Evolutionary conservation across 2,888 invertebrate genomes (phyloP).

Genomic region (Drosophila meridionalis): DNA sequence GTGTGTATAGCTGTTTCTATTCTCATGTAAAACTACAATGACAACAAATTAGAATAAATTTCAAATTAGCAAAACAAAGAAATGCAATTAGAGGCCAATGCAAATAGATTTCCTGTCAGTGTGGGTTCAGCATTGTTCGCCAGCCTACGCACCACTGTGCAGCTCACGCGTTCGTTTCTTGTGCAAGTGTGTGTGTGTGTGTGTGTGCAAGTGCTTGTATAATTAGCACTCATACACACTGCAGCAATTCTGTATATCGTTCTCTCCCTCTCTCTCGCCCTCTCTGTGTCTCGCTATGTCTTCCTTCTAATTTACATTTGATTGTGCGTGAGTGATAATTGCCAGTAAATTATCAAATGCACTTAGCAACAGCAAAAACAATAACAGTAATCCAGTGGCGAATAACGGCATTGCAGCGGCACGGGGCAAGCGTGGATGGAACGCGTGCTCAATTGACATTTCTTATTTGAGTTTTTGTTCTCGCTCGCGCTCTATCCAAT

Average conservation of each 20-base stretch:
- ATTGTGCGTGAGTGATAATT: constrained; percentile 79
- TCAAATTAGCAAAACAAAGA: constrained; percentile 32
- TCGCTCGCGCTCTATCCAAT: constrained; percentile 28
- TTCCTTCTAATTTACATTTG: constrained; percentile 59
- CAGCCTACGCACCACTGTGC: constrained; percentile 58
- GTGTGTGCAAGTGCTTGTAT: constrained; percentile 53
- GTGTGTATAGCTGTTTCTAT: background rate
- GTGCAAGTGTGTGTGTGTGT: constrained; percentile 32
- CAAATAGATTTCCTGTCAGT: constrained; percentile 39
- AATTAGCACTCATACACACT: constrained; percentile 61
- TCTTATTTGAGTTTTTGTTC: constrained; percentile 52
- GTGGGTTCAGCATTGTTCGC: constrained; percentile 18
- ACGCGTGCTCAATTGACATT: constrained; percentile 72
- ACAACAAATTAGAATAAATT: constrained; percentile 27
- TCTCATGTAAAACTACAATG: background rate
- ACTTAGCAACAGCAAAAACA: constrained; percentile 65
- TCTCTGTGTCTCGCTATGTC: constrained; percentile 2
- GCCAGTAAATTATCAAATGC: constrained; percentile 76
- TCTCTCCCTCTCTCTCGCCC: constrained; percentile 3
- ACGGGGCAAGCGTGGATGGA: constrained; percentile 1
- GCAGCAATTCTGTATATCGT: constrained; percentile 21
- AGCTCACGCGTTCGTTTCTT: constrained; percentile 7
- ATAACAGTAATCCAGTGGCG: constrained; percentile 18
- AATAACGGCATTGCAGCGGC: constrained; percentile 11
- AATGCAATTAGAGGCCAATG: constrained; percentile 30